These are phyloP conservation scores for Hemiprocne comata DNA, from an alignment of 2,113 vertebrate species.

Conservation along the genomic window DNA sequence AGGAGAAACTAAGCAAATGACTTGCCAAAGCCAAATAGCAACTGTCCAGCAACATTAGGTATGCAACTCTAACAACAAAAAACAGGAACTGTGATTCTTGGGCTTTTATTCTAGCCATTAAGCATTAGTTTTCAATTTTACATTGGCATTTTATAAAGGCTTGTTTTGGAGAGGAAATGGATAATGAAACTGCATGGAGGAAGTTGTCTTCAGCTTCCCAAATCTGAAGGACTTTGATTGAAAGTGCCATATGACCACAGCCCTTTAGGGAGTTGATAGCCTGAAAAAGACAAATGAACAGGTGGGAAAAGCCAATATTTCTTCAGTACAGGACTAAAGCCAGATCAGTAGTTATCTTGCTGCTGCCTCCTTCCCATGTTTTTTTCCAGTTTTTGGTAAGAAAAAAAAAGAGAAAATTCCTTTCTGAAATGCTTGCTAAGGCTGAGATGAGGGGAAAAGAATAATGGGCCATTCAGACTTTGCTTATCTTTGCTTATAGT, in stretches of 20 bases:
- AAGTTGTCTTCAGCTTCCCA: not conserved
- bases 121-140: not conserved
- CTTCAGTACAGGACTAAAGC: not conserved
- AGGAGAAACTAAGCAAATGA: not conserved
- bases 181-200: not conserved
- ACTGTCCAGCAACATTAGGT: accelerated
- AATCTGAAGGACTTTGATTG: not conserved
- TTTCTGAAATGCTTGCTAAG: not conserved
- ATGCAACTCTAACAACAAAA: not conserved
- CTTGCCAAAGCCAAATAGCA: not conserved
- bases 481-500: not conserved
- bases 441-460: not conserved
- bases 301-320: not conserved
- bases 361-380: not conserved
- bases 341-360: not conserved
- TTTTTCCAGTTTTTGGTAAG: not conserved
- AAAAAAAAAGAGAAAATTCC: not conserved
- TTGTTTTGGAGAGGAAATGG: not conserved
- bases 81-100: not conserved
- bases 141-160: not conserved
- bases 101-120: not conserved
- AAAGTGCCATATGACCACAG: not conserved
- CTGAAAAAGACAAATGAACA: not conserved
- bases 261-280: not conserved
- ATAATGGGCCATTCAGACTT: not conserved